Conservation (phyloP, 2,888 invertebrate species). For the Amitus sp. region DNA sequence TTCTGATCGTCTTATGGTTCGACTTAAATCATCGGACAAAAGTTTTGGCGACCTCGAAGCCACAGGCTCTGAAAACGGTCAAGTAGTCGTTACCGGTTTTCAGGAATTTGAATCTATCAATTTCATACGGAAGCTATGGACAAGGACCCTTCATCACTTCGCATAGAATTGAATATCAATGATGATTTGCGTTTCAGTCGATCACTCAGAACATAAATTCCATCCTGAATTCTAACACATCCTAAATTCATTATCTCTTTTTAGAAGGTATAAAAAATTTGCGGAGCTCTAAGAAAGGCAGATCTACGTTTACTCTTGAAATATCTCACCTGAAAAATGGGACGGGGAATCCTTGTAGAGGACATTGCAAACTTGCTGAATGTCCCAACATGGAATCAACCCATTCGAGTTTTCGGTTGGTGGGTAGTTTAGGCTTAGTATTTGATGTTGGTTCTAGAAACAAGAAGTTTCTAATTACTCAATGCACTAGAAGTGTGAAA, state of each 20-base stretch:
- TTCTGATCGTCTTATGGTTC: conserved; percentile 69
- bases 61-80: conserved; percentile 64
- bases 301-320: conserved; percentile 10
- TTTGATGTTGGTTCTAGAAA: conserved; percentile 64
- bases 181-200: conserved; percentile 2
- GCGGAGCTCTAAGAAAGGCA: no score
- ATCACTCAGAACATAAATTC: background rate
- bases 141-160: background rate
- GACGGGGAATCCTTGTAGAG: conserved; percentile 82
- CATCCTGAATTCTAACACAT: background rate
- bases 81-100: no score
- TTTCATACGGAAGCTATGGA: background rate
- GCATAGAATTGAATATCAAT: background rate
- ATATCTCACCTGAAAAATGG: conserved; percentile 57
- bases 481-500: background rate
- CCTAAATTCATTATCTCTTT: no score
- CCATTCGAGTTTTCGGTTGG: conserved; percentile 61
- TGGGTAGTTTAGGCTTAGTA: conserved; percentile 61
- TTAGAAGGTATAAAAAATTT: no score
- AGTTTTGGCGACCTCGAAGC: conserved; percentile 72
- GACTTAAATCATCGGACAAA: conserved; percentile 70
- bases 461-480: no score
- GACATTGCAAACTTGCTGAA: conserved; percentile 71
- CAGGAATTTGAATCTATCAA: no score
- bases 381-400: conserved; percentile 49